phyloP scores from a whole-genome alignment of 2,888 invertebrate species.

The Papilio protenor region DNA sequence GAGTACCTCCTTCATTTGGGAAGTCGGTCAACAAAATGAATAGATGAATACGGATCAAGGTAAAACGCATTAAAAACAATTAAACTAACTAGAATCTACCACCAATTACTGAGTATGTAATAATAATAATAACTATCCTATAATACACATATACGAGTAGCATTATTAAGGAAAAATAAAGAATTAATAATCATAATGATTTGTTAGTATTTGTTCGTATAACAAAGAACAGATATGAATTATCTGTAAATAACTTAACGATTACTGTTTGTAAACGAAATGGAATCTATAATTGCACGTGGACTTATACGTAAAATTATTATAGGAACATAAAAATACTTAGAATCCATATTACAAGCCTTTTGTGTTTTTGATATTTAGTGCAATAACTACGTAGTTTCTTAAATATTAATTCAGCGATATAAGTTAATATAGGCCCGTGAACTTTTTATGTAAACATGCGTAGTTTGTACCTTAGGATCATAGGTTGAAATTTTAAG shows the following conservation, averaged over 20 bases:
- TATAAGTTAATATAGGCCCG: no score
- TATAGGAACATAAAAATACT: neutral
- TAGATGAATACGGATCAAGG: neutral
- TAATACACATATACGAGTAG: neutral
- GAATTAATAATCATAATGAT: constrained; percentile 19
- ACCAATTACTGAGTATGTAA: neutral
- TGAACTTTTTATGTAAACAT: no score
- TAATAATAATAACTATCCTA: neutral
- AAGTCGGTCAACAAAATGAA: neutral
- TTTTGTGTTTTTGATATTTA: neutral
- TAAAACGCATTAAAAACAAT: neutral
- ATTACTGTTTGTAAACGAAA: constrained; percentile 6
- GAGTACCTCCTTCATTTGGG: no score
- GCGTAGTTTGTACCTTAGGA: no score
- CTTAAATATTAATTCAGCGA: no score
- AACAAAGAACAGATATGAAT: constrained; percentile 9
- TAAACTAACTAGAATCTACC: neutral
- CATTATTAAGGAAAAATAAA: constrained; percentile 11
- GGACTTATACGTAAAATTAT: constrained; percentile 5
- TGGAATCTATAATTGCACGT: neutral
- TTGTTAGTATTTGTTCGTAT: constrained; percentile 5
- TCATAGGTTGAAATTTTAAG: no score
- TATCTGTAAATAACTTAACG: neutral
- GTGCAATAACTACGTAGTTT: no score
- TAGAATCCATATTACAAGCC: neutral